Percentiles rank a stretch among this genome's conserved stretches.
phyloP scores from a whole-genome alignment of 2,113 vertebrate species.

The Macrotus californicus region DNA sequence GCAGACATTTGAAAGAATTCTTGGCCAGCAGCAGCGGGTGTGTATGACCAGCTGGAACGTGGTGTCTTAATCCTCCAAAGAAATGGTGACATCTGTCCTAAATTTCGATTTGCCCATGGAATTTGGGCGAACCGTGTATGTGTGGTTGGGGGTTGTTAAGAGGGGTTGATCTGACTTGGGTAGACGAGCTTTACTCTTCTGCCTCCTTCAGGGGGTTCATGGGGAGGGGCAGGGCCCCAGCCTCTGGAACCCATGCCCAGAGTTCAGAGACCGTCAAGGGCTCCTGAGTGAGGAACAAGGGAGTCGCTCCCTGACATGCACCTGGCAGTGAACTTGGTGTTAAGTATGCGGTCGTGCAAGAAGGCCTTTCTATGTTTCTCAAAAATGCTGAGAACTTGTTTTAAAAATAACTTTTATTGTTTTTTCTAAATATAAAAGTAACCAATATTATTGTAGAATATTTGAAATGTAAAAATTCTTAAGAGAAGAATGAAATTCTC shows the following conservation, averaged over 20 bases:
- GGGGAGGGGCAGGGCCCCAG: background rate
- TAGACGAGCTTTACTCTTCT: background rate
- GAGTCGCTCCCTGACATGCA: background rate
- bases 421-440: conserved; percentile 41
- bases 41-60: background rate
- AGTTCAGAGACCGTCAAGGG: background rate
- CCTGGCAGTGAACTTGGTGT: background rate
- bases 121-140: background rate
- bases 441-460: background rate
- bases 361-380: background rate
- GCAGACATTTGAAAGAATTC: background rate
- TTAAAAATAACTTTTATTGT: conserved; percentile 35
- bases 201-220: background rate
- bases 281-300: background rate
- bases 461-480: background rate
- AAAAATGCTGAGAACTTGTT: conserved; percentile 33
- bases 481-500: background rate
- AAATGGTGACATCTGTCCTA: background rate
- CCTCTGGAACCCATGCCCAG: background rate
- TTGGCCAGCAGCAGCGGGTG: background rate
- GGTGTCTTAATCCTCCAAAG: background rate
- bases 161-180: background rate
- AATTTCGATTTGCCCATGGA: background rate
- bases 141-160: background rate
- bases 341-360: background rate